Evolutionary conservation across 2,888 invertebrate species (phyloP), one percentile per base, ranked within the genome.

Genomic region (Stenodema calcarata): DNA sequence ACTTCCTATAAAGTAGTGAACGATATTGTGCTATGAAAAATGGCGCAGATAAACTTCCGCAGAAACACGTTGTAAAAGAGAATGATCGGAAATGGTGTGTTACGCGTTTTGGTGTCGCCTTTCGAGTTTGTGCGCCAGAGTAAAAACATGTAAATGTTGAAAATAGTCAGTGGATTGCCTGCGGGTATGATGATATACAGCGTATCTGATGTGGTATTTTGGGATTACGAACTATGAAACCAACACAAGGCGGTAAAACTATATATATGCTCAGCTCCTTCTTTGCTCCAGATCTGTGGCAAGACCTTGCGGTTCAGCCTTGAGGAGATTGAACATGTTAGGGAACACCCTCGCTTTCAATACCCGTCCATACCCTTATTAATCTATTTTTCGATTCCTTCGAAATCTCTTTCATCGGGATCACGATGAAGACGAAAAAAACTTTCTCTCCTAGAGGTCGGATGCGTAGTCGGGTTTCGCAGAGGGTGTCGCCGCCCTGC

Each of bases 311-410:
- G 62, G 41, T 44, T 18, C 78, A 78, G 44, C 78, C 78, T 78
- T 78, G 78, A 78, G 44, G 78, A 78, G 44, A 44, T 78, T 78
- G 78, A 44, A 44, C 78, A 44, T 44, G 44, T 78, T 78, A 62
- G 62, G 7, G 9, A 50, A 18, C 62, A 23, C 62, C 62, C 62
- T 62, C 62, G 27, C 62, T 23, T n/a, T 62, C 62, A 27, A 62
- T 62, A 62, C 23, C 62, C 62, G n/a, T n/a, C n/a, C n/a, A n/a
- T n/a, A n/a, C n/a, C n/a, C n/a, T n/a, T n/a, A n/a, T 23, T 23
- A 23, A 9, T 62, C 62, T 23, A 18, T 62, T 62, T 62, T 62
- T 18, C 18, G 9, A 62, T 62, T 62, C 62, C 23, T 47, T 62
- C 62, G 62, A 62, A 62, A 62, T 62, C 62, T 62, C 62, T 62